These are phyloP conservation scores for Oreocharis arfaki DNA, from an alignment of 2,113 vertebrate species.

Conservation along the genomic window DNA sequence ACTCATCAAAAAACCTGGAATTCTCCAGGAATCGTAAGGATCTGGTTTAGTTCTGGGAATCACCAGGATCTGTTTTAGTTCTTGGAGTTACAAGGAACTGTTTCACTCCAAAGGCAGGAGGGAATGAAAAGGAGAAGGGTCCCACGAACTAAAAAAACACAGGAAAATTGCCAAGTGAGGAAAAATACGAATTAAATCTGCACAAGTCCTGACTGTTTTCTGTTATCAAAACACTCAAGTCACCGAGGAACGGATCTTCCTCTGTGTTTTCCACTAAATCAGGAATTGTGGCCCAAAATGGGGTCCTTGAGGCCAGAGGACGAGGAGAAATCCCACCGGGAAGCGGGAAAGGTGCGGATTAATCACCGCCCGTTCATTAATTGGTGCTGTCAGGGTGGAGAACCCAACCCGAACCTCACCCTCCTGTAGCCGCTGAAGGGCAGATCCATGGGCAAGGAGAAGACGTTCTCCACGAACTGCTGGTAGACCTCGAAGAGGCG, in stretches of 20 bases:
- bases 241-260: fast-evolving
- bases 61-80: neutral
- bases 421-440: constrained; percentile 94
- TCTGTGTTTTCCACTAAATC: neutral
- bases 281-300: fast-evolving
- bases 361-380: fast-evolving
- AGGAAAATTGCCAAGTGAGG: neutral
- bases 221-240: neutral
- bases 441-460: constrained; percentile 93
- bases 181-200: fast-evolving
- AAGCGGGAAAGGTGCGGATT: fast-evolving
- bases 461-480: constrained; percentile 96
- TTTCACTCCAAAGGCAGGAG: fast-evolving
- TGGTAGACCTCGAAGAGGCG: constrained; percentile 91
- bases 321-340: fast-evolving
- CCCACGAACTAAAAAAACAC: neutral
- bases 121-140: neutral
- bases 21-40: neutral
- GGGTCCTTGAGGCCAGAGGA: neutral
- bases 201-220: too few species aligned
- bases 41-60: neutral
- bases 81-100: neutral
- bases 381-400: fast-evolving
- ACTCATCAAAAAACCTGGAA: neutral
- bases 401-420: constrained; percentile 58